phyloP scores from a whole-genome alignment of 1,140 invertebrate species.

The Neodiprion lecontei region DNA sequence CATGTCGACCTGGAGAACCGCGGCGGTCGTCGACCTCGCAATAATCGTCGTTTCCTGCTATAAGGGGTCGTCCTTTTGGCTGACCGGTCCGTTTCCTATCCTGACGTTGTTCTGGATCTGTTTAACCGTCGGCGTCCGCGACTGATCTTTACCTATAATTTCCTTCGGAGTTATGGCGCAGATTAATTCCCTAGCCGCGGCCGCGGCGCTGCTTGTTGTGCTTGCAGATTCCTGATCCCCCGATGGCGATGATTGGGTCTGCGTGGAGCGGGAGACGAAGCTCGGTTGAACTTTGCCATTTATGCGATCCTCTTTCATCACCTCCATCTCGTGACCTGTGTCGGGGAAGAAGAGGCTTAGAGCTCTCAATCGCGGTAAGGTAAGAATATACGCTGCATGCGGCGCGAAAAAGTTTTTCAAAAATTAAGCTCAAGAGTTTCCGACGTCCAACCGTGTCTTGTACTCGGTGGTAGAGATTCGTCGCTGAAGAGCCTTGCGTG shows the following conservation, averaged over 20 bases:
- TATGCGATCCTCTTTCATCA: slow-evolving; percentile 39
- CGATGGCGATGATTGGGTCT: slow-evolving; percentile 27
- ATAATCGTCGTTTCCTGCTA: slow-evolving; percentile 37
- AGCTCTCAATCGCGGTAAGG: too few relatives aligned
- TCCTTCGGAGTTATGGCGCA: slow-evolving; percentile 13
- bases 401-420: too few relatives aligned
- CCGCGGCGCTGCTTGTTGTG: slow-evolving; percentile 21
- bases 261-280: slow-evolving; percentile 40
- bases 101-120: slow-evolving; percentile 39
- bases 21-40: neutral
- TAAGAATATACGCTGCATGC: too few relatives aligned
- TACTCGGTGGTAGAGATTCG: too few relatives aligned
- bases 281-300: slow-evolving; percentile 32
- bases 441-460: too few relatives aligned
- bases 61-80: slow-evolving; percentile 47
- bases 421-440: too few relatives aligned
- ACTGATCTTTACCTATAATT: slow-evolving; percentile 30
- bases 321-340: slow-evolving; percentile 46
- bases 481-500: too few relatives aligned
- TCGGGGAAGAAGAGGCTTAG: neutral
- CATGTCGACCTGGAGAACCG: slow-evolving; percentile 34
- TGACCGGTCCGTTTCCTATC: slow-evolving; percentile 48
- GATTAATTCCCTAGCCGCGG: slow-evolving; percentile 21
- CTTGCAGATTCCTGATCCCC: slow-evolving; percentile 23
- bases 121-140: slow-evolving; percentile 33